Conservation (phyloP, 2,797 vertebrate species). For the Lagorchestes hirsutus region DNA sequence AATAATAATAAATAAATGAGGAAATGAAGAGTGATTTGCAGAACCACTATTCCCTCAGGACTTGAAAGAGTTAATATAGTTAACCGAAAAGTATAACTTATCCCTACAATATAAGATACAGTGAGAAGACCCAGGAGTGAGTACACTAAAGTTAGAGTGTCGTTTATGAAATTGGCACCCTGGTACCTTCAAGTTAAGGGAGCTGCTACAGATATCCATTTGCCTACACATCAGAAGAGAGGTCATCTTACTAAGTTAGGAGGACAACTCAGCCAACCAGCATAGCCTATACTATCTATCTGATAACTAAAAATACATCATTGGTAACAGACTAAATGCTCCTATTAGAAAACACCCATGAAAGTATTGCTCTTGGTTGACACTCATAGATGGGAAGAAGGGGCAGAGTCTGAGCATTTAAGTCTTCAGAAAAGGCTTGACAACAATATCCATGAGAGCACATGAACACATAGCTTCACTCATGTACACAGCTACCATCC, state of each 20-base stretch:
- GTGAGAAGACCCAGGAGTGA: not conserved
- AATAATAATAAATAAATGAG: not conserved
- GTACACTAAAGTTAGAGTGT: too few relatives aligned
- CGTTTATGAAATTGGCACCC: not conserved
- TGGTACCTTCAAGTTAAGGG: not conserved
- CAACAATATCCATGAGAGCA: constrained; percentile 41
- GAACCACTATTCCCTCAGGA: not conserved
- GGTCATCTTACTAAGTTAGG: not conserved
- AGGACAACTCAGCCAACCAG: not conserved
- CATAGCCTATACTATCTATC: not conserved
- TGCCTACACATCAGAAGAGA: not conserved
- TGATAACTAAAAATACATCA: constrained; percentile 5
- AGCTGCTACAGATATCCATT: not conserved
- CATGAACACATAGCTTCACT: not conserved
- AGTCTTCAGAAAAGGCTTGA: constrained; percentile 54
- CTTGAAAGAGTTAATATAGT: not conserved
- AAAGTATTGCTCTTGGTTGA: constrained; percentile 71
- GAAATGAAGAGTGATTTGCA: constrained; percentile 18
- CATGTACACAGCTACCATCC: not conserved
- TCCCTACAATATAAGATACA: not conserved
- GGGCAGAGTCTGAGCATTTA: constrained; percentile 50
- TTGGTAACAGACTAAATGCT: constrained; percentile 46
- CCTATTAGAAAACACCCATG: constrained; percentile 70
- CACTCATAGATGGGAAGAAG: constrained; percentile 74
- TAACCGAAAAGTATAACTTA: constrained; percentile 17